Conservation (phyloP, 2,888 invertebrate species). For the Amphiduros pacificus region DNA sequence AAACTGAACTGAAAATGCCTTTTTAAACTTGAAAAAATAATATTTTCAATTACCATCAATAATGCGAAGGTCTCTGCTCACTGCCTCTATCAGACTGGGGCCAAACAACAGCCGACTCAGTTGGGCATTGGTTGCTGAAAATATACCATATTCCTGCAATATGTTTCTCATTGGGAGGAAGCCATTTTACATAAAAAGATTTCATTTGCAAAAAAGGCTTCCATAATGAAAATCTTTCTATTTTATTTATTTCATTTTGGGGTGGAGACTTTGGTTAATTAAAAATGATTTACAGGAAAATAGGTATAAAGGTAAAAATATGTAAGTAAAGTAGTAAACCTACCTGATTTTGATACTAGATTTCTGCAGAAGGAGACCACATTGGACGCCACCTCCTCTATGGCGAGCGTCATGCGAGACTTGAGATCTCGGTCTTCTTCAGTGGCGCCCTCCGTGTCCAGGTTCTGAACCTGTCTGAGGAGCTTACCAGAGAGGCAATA, state of each 20-base stretch:
- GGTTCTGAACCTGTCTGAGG: constrained; percentile 42
- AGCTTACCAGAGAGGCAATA: constrained; percentile 62
- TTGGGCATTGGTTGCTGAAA: constrained; percentile 4
- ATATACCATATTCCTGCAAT: not conserved
- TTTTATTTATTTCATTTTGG: too few relatives aligned
- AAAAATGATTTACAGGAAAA: too few relatives aligned
- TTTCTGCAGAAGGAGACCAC: constrained; percentile 51
- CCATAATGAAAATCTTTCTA: too few relatives aligned
- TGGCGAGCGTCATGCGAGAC: constrained; percentile 40
- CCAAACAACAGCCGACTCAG: constrained; percentile 44
- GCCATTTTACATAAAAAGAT: too few relatives aligned
- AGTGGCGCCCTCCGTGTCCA: constrained; percentile 23
- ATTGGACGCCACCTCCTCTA: constrained; percentile 52
- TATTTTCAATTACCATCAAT: constrained; percentile 23
- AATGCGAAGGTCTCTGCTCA: constrained; percentile 20
- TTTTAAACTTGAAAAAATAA: too few relatives aligned
- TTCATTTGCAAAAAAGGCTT: too few relatives aligned
- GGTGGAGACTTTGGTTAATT: too few relatives aligned
- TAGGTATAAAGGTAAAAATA: too few relatives aligned
- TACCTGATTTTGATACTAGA: constrained; percentile 46
- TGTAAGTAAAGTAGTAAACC: too few relatives aligned
- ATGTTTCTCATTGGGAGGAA: too few relatives aligned
- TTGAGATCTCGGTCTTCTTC: constrained; percentile 35
- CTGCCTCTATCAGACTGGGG: constrained; percentile 48
- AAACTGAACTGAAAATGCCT: too few relatives aligned